Percentiles rank a stretch among this genome's conserved stretches.
Conservation (phyloP, 2,113 vertebrate genomes). For the Sylvia atricapilla region DNA sequence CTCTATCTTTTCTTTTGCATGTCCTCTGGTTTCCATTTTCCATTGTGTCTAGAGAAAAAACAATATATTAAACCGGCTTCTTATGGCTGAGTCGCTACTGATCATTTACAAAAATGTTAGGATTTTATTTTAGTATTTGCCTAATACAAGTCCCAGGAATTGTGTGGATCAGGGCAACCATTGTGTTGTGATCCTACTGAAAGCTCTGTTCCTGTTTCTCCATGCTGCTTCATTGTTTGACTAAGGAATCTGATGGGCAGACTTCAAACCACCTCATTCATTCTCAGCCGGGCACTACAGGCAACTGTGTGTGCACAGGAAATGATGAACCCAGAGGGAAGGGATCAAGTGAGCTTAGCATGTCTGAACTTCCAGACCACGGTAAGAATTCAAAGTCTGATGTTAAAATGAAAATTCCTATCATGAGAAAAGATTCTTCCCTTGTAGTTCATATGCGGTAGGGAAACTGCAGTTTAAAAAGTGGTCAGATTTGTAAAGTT, state of each 20-base stretch:
- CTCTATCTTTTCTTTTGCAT: background rate
- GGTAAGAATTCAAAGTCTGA: constrained; percentile 64
- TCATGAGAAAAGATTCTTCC: background rate
- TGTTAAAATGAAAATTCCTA: background rate
- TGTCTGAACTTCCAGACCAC: constrained; percentile 7
- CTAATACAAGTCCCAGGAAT: background rate
- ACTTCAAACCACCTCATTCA: background rate
- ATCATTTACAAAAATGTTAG: background rate
- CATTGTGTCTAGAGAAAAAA: background rate
- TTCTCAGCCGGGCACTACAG: constrained; percentile 18
- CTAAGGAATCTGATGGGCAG: constrained; percentile 65
- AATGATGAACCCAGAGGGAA: background rate
- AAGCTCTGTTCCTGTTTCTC: constrained; percentile 7
- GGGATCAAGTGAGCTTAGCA: background rate
- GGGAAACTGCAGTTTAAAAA: background rate
- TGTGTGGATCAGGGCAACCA: background rate
- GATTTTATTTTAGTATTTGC: background rate
- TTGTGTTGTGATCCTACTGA: background rate
- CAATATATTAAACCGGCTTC: background rate
- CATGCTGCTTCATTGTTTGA: background rate
- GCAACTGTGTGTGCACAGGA: background rate
- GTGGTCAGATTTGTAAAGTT: background rate
- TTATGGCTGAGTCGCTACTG: background rate
- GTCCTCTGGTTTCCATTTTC: background rate
- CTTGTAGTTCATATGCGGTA: background rate